Evolutionary conservation across 2,113 vertebrate genomes (phyloP), one percentile per base, ranked within the genome.

Genomic region (Nothocercus julius): DNA sequence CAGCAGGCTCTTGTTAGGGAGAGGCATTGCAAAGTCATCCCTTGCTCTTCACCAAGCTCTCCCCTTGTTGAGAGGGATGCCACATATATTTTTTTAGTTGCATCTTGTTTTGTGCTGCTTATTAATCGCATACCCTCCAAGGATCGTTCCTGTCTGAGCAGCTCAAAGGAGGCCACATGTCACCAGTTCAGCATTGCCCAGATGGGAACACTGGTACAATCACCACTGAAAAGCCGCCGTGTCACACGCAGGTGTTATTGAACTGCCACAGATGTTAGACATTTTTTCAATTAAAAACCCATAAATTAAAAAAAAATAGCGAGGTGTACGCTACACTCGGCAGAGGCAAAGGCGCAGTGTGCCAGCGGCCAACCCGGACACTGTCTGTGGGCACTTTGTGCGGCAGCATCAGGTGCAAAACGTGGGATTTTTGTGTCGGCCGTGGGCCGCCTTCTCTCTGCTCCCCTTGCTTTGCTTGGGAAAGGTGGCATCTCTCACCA

Each of bases 191-290:
- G 93, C 75, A 25, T 19, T 64, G 86, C 88, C 87, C 75, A 69
- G 61, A 80, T 25, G 83, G 89, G 87, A 86, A 84, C 1, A 3
- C 56, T 61, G 68, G 76, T 83, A 91, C 90, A 92, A 42, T 62
- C 2, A 0, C 59, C 45, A 53, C 80, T 92, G 96, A 82, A 95
- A 96, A 85, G 76, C 95, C 67, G 76, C 74, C 82, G 70, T 74
- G 85, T 91, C 0, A 0, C 0, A 0, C 88, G 77, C 96, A 97
- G 97, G 96, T 97, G 97, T 88, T 95, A 32, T 40, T 77, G 89
- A 82, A 59, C 91, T 87, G 88, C 82, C 93, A 89, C 96, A 97
- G 95, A 96, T 97, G 96, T 91, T 96, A 42, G 2, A 28, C 21
- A 21, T 47, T 97, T 94, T 76, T 77, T 90, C 84, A 92, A 93